Evolutionary conservation across 2,113 vertebrate genomes (phyloP), one percentile per base, ranked within the genome.

Genomic region (Sitta europaea): DNA sequence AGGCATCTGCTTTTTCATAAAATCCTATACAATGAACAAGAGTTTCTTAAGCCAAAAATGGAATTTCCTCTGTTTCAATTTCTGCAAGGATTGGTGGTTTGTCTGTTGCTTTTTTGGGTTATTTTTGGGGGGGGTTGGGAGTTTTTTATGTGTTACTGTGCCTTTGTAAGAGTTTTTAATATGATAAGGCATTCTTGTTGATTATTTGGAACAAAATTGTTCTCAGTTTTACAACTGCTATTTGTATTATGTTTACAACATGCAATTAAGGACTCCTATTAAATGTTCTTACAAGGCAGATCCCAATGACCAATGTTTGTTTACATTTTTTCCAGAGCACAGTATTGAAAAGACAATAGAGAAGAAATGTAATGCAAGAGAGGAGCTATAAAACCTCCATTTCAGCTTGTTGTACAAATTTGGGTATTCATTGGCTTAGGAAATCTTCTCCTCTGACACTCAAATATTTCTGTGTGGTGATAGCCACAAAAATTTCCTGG

Each of bases 271-370:
- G 65, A 20, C 63, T 84, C 48, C 63, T 81, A 77, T 92, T 96
- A 91, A 74, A 63, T 59, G 40, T 71, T 86, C 63, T 66, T 51
- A 58, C 29, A 47, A 86, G 63, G 71, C 82, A 90, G 42, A 80
- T 80, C 75, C 45, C 82, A 95, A 73, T 92, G 93, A 86, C 88
- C 67, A 73, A 83, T 73, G 84, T 90, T 97, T 95, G 90, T 90
- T 92, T 90, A 83, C 21, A 11, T 72, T 90, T 92, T 88, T 92
- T 65, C 58, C 51, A 81, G 73, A 94, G 59, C 47, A 57, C 23
- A 47, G 24, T 22, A 47, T 74, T 92, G 84, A 86, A 93, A 86
- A 94, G 43, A 66, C 42, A 58, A 31, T 40, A 93, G 50, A 84
- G 16, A 14, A 84, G 68, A 86, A 77, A 88, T 80, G 12, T 63